A percentile compares a stretch with the other conserved stretches of the same genome.
phyloP scores from a whole-genome alignment of 2,113 vertebrate genomes.

The Takifugu flavidus region DNA sequence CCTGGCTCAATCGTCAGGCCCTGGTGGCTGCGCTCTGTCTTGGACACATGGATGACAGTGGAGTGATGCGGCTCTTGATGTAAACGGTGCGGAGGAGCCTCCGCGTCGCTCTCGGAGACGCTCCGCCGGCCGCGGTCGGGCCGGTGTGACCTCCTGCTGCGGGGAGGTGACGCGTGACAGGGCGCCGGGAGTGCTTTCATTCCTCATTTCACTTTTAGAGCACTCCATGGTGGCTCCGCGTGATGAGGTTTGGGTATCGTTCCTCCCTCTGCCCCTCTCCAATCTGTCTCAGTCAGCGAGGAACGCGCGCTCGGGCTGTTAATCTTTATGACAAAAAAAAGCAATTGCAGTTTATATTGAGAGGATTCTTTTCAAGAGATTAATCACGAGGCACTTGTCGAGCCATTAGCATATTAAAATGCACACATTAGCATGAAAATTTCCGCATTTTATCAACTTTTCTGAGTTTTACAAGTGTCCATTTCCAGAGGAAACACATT shows the following conservation, averaged over 20 bases:
- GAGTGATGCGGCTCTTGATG: conserved; percentile 15
- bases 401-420: too few species aligned
- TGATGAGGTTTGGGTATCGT: conserved; percentile 52
- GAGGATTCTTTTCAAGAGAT: too few species aligned
- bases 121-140: conserved; percentile 44
- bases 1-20: neutral
- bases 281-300: conserved; percentile 14
- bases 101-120: conserved; percentile 20
- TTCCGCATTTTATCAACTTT: too few species aligned
- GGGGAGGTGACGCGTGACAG: conserved; percentile 34
- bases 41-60: conserved; percentile 14
- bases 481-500: too few species aligned
- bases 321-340: too few species aligned
- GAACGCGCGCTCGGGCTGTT: too few species aligned
- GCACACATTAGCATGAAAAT: too few species aligned
- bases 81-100: conserved; percentile 13
- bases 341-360: too few species aligned
- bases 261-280: conserved; percentile 19
- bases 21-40: neutral
- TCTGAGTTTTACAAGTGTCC: too few species aligned
- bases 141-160: conserved; percentile 37
- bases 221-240: conserved; percentile 43
- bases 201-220: conserved; percentile 52
- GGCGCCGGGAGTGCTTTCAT: conserved; percentile 37
- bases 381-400: too few species aligned